A percentile compares a stretch with the other conserved stretches of the same genome.
These are phyloP conservation scores for Odontomyia ornata DNA, from an alignment of 2,888 invertebrate genomes.

Conservation along the genomic window DNA sequence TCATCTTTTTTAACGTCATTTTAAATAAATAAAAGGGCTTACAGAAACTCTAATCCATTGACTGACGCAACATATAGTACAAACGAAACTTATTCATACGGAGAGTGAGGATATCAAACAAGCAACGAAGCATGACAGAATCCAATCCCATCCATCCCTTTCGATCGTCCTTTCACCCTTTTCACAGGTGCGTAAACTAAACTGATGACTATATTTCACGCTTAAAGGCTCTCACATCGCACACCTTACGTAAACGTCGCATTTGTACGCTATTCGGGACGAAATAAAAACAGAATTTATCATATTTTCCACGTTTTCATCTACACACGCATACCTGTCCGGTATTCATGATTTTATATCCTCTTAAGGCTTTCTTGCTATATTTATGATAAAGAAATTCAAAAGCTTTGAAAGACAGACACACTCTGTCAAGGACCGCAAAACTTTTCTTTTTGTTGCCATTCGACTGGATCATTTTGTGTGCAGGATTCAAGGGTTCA, in stretches of 20 bases:
- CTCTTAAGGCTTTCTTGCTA: background rate
- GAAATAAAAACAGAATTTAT: constrained; percentile 40
- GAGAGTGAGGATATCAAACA: background rate
- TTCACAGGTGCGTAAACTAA: constrained; percentile 41
- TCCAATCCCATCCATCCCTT: constrained; percentile 29
- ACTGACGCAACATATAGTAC: background rate
- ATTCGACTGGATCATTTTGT: constrained; percentile 8
- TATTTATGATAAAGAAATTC: constrained; percentile 36
- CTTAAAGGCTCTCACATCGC: background rate
- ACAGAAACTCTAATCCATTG: constrained; percentile 26
- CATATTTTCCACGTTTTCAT: constrained; percentile 37
- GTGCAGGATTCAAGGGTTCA: background rate
- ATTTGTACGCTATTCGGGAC: background rate
- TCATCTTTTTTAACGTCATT: background rate
- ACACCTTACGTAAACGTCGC: background rate
- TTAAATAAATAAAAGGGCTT: constrained; percentile 24
- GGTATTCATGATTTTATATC: constrained; percentile 38
- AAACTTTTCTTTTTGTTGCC: constrained; percentile 10
- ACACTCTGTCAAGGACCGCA: constrained; percentile 24
- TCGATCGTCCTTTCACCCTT: constrained; percentile 17
- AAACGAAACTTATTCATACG: background rate
- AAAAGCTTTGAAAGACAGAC: constrained; percentile 6
- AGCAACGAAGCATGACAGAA: background rate
- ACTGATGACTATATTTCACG: constrained; percentile 34
- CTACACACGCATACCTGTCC: constrained; percentile 23